Conservation (phyloP, 1,140 invertebrate genomes). For the Achatina immaculata region DNA sequence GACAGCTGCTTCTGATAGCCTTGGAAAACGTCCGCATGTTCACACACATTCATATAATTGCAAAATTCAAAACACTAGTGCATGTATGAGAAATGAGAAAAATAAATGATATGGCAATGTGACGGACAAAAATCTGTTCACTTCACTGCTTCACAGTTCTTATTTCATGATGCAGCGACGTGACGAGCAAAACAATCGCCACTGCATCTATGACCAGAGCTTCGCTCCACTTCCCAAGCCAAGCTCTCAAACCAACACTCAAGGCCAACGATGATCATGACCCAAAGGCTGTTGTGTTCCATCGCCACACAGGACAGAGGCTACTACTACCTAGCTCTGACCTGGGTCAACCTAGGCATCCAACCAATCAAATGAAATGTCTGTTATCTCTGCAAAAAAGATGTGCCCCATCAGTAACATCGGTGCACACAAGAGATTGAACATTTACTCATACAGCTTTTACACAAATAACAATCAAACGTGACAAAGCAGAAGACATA, state of each 20-base stretch:
- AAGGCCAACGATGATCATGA: conserved; percentile 15
- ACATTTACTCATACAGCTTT: neutral
- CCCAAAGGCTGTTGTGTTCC: conserved; percentile 13
- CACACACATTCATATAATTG: no score
- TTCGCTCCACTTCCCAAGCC: conserved; percentile 10
- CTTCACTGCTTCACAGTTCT: conserved; percentile 5
- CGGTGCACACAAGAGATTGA: conserved; percentile 13
- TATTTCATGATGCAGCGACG: neutral
- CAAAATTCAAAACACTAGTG: no score
- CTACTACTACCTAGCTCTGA: conserved; percentile 23
- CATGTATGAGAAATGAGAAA: neutral
- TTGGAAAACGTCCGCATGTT: no score
- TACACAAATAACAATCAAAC: neutral
- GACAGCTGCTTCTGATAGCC: no score
- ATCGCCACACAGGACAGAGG: conserved; percentile 34
- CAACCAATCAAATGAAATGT: conserved; percentile 34
- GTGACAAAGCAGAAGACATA: no score
- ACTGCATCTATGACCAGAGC: conserved; percentile 1
- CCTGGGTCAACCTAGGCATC: conserved; percentile 38
- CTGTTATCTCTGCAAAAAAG: conserved; percentile 41
- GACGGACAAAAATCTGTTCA: conserved; percentile 18
- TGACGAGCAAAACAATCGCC: neutral
- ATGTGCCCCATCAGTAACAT: conserved; percentile 40
- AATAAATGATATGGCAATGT: conserved; percentile 1
- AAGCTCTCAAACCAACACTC: conserved; percentile 1